Evolutionary conservation across 2,113 vertebrate species (phyloP).

Genomic region (Cebus imitator): DNA sequence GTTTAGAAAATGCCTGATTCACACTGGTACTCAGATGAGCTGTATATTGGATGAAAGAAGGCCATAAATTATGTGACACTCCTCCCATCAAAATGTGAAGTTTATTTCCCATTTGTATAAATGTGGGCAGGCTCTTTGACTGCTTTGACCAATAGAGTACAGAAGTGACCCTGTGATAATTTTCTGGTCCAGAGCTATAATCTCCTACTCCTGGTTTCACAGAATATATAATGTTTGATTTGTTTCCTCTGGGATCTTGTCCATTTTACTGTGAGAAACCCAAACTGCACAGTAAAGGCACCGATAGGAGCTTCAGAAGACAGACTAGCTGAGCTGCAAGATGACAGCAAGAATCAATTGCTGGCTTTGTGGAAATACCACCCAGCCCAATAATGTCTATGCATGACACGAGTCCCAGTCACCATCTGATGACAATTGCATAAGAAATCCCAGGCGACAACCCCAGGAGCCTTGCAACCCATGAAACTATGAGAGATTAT

Average conservation of each 20-base stretch:
- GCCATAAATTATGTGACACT: neutral
- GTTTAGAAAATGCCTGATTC: neutral
- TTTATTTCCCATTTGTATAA: neutral
- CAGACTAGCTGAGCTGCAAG: neutral
- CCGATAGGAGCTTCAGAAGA: neutral
- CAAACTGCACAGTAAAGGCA: neutral
- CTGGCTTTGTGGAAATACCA: neutral
- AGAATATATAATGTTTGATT: neutral
- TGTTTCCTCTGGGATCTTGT: neutral
- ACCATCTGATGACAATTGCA: neutral
- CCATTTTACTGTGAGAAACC: neutral
- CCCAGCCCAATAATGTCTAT: neutral
- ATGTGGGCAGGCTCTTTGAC: neutral
- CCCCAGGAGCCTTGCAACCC: neutral
- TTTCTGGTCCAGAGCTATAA: neutral
- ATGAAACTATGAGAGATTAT: neutral
- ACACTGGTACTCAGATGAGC: neutral
- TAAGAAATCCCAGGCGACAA: neutral
- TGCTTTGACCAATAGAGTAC: neutral
- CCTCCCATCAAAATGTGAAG: neutral
- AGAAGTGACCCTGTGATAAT: neutral
- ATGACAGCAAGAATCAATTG: neutral
- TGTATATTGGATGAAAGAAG: neutral
- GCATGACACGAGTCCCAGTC: neutral
- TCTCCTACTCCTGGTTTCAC: neutral